Evolutionary conservation across 2,888 invertebrate species (phyloP).

Genomic region (Antheraea yamamai): DNA sequence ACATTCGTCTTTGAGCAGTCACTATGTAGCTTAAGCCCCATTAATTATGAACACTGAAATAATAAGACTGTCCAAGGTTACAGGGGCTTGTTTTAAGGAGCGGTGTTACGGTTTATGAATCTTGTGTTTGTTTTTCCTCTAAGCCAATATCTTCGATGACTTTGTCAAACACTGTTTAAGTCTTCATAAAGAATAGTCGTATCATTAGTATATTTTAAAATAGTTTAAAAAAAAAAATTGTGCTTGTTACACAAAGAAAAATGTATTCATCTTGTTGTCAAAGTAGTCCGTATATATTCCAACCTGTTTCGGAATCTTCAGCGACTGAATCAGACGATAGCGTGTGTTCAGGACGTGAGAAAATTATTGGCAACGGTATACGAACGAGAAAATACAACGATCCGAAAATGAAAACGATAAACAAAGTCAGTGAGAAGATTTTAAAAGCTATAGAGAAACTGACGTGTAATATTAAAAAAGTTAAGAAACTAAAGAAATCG

Average conservation of each 20-base stretch:
- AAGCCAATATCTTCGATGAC: conserved; percentile 62
- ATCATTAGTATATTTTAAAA: conserved; percentile 20
- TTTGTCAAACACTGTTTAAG: conserved; percentile 56
- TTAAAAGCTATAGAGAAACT: conserved; percentile 71
- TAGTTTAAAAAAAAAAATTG: conserved; percentile 19
- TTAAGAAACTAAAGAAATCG: conserved; percentile 38
- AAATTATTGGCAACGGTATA: conserved; percentile 58
- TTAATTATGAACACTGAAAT: conserved; percentile 52
- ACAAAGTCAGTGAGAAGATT: conserved; percentile 78
- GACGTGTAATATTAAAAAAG: conserved; percentile 69
- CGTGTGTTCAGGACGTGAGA: conserved; percentile 66
- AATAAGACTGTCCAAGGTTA: conserved; percentile 68
- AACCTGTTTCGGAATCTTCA: conserved; percentile 73
- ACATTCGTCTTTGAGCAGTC: conserved; percentile 45
- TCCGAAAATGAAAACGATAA: conserved; percentile 76
- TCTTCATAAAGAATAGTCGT: conserved; percentile 54
- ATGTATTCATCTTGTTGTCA: conserved; percentile 75
- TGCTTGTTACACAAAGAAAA: conserved; percentile 34
- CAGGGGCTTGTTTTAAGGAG: conserved; percentile 62
- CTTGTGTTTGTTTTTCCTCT: conserved; percentile 52
- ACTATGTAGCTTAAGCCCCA: conserved; percentile 41
- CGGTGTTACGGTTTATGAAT: conserved; percentile 58
- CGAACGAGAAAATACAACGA: conserved; percentile 73
- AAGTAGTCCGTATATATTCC: conserved; percentile 69
- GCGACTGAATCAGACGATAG: conserved; percentile 76